phyloP scores from a whole-genome alignment of 2,888 invertebrate species.

The Muschampia plurimacula region DNA sequence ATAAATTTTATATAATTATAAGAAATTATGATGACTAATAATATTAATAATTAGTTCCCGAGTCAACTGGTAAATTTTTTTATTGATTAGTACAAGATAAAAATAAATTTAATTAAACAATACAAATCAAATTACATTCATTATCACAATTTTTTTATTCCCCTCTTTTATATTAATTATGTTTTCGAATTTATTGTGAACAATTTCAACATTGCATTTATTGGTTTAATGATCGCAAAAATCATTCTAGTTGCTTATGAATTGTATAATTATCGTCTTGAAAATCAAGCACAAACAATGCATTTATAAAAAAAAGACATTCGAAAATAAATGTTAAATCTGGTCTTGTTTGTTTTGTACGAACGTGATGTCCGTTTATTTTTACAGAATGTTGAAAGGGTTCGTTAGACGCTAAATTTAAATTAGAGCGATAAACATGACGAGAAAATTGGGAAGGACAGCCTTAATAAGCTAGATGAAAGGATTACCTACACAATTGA shows the following conservation, averaged over 20 bases:
- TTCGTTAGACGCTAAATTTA: conserved; percentile 37
- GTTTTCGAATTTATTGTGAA: too few species aligned
- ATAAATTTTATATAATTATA: too few species aligned
- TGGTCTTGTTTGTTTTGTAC: conserved; percentile 7
- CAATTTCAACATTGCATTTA: too few species aligned
- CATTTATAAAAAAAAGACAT: not conserved
- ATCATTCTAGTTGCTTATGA: not conserved
- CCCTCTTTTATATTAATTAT: too few species aligned
- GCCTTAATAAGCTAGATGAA: conserved; percentile 40
- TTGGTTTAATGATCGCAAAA: not conserved
- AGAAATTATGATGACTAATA: too few species aligned
- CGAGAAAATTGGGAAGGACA: conserved; percentile 40
- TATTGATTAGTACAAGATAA: too few species aligned
- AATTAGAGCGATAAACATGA: conserved; percentile 40
- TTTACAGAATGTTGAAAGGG: conserved; percentile 32
- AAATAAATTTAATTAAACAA: too few species aligned
- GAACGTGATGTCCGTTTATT: conserved; percentile 22
- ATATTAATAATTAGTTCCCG: too few species aligned
- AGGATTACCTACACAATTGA: conserved; percentile 25
- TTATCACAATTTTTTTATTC: too few species aligned
- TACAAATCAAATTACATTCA: too few species aligned
- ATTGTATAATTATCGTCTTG: not conserved
- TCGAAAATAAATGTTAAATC: conserved; percentile 21
- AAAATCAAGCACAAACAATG: not conserved
- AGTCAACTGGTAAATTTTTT: too few species aligned